phyloP scores from a whole-genome alignment of 1,140 invertebrate species.

The Venustaconcha ellipsiformis region DNA sequence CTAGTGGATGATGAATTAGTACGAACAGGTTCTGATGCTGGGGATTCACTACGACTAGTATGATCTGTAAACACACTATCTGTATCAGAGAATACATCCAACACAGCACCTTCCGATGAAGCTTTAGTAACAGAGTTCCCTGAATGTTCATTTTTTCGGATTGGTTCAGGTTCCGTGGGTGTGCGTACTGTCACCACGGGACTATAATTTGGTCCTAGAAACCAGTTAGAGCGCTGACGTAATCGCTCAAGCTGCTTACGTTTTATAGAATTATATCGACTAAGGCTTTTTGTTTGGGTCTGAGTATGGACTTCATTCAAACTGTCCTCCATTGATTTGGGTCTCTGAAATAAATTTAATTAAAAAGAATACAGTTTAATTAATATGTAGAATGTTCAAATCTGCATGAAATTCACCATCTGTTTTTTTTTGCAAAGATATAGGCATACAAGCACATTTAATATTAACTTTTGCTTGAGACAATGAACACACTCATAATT shows the following conservation, averaged over 20 bases:
- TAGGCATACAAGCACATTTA: too few relatives aligned
- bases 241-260: slow-evolving; percentile 63
- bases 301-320: slow-evolving; percentile 53
- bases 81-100: slow-evolving; percentile 58
- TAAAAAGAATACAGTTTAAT: too few relatives aligned
- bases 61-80: slow-evolving; percentile 63
- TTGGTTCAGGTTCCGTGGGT: slow-evolving; percentile 23
- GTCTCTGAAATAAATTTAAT: slow-evolving; percentile 46
- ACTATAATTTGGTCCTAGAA: slow-evolving; percentile 52
- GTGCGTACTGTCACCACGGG: slow-evolving; percentile 10
- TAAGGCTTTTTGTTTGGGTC: slow-evolving; percentile 53
- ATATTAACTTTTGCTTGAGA: too few relatives aligned
- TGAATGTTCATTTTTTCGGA: slow-evolving; percentile 46
- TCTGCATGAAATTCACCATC: too few relatives aligned
- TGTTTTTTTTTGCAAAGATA: too few relatives aligned
- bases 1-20: slow-evolving; percentile 41
- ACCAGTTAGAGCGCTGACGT: slow-evolving; percentile 65
- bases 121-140: slow-evolving; percentile 61
- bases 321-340: slow-evolving; percentile 64
- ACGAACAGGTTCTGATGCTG: slow-evolving; percentile 60
- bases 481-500: too few relatives aligned
- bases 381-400: too few relatives aligned
- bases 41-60: slow-evolving; percentile 61
- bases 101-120: slow-evolving; percentile 60
- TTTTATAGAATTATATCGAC: slow-evolving; percentile 65